phyloP scores from a whole-genome alignment of 2,888 invertebrate genomes.

The Bugula neritina region DNA sequence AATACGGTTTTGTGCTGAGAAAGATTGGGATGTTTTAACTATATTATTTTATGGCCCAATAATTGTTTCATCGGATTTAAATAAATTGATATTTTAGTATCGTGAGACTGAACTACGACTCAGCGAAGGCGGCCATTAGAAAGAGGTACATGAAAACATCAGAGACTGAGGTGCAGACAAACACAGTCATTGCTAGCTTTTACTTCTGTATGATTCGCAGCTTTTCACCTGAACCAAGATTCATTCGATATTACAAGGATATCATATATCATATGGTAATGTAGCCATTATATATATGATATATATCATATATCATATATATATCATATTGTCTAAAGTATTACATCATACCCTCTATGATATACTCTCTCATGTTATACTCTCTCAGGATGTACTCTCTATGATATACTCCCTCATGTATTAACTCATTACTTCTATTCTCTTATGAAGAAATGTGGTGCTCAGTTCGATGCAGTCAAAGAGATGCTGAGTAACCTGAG shows the following conservation, averaged over 20 bases:
- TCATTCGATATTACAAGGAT: constrained; percentile 37
- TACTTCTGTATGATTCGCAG: constrained; percentile 28
- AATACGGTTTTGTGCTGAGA: no score
- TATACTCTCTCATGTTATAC: no score
- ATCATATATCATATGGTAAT: constrained; percentile 49
- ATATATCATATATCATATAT: no score
- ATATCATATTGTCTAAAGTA: not conserved
- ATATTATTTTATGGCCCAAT: no score
- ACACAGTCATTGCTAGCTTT: constrained; percentile 26
- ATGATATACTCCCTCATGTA: no score
- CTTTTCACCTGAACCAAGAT: constrained; percentile 3
- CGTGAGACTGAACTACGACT: constrained; percentile 26
- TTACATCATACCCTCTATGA: no score
- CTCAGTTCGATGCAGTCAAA: constrained; percentile 36
- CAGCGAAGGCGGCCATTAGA: constrained; percentile 38
- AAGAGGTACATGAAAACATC: constrained; percentile 41
- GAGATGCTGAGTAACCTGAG: constrained; percentile 39
- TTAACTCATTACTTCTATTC: no score
- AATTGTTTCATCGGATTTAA: no score
- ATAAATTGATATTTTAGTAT: not conserved
- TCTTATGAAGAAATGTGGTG: constrained; percentile 36
- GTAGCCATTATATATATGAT: no score
- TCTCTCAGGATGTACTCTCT: no score
- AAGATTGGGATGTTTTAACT: no score
- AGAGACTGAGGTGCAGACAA: constrained; percentile 31